Evolutionary conservation across 2,797 vertebrate species (phyloP).

Genomic region (Sebastes baramenuke): DNA sequence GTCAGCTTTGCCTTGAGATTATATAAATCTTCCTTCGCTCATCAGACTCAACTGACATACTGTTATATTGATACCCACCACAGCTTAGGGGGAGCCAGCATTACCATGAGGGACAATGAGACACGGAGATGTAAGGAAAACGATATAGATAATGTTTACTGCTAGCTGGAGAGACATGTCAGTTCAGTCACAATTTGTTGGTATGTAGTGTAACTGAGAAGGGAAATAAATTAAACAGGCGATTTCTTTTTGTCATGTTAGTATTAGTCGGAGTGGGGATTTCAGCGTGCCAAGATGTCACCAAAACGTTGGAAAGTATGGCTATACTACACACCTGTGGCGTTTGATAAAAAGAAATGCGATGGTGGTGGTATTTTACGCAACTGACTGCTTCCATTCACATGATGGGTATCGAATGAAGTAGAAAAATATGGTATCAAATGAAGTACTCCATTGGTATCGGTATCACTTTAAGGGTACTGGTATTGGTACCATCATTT

Average conservation of each 20-base stretch:
- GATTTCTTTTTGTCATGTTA: not conserved
- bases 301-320: not conserved
- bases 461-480: too few species aligned
- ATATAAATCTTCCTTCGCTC: slow-evolving; percentile 2
- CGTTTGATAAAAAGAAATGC: not conserved
- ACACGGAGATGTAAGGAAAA: not conserved
- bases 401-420: not conserved
- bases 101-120: slow-evolving; percentile 1
- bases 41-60: not conserved
- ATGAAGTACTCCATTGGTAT: not conserved
- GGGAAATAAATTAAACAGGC: not conserved
- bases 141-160: not conserved
- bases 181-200: not conserved
- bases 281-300: not conserved
- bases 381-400: not conserved
- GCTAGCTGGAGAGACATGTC: not conserved
- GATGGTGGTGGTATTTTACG: not conserved
- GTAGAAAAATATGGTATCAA: not conserved
- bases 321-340: not conserved
- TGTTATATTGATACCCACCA: not conserved
- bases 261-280: rapidly evolving
- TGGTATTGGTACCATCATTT: too few species aligned
- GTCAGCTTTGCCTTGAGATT: not conserved
- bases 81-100: not conserved
- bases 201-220: not conserved